Conservation (phyloP, 2,888 invertebrate genomes). For the Metellina segmentata region DNA sequence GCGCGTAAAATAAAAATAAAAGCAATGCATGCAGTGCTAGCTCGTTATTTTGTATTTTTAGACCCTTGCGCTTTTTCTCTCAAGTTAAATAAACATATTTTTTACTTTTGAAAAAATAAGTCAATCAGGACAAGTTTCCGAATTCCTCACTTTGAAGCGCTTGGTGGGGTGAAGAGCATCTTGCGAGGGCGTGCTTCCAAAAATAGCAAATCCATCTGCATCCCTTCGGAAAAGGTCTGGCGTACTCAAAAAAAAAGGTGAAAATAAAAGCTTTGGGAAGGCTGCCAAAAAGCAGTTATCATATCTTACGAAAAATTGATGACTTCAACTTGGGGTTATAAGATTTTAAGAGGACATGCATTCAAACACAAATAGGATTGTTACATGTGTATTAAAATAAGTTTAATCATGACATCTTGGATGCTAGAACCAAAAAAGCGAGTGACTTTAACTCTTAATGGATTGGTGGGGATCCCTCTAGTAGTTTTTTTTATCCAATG, state of each 20-base stretch:
- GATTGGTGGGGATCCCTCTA: too few relatives aligned
- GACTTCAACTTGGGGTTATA: background rate
- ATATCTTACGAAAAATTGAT: conserved; percentile 28
- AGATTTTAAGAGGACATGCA: too few relatives aligned
- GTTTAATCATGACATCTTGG: too few relatives aligned
- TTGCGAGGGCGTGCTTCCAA: conserved; percentile 48
- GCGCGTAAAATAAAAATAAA: background rate
- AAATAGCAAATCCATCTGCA: conserved; percentile 63
- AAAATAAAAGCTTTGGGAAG: conserved; percentile 17
- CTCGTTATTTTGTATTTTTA: conserved; percentile 63
- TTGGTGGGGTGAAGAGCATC: conserved; percentile 55
- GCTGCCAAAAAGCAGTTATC: conserved; percentile 40
- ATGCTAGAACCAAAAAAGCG: too few relatives aligned
- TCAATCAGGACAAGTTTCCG: conserved; percentile 52
- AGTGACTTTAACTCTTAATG: too few relatives aligned
- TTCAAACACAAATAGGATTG: too few relatives aligned
- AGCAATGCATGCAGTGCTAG: background rate
- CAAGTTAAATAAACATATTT: conserved; percentile 63
- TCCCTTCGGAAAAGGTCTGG: conserved; percentile 46
- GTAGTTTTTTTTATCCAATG: too few relatives aligned
- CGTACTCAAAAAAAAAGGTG: conserved; percentile 15
- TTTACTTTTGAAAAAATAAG: conserved; percentile 47
- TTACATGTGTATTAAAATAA: background rate
- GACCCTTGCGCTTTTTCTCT: conserved; percentile 32
- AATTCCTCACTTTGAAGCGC: conserved; percentile 47